These are phyloP conservation scores for Girardia tigrina DNA, from an alignment of 2,888 invertebrate species.

Conservation along the genomic window DNA sequence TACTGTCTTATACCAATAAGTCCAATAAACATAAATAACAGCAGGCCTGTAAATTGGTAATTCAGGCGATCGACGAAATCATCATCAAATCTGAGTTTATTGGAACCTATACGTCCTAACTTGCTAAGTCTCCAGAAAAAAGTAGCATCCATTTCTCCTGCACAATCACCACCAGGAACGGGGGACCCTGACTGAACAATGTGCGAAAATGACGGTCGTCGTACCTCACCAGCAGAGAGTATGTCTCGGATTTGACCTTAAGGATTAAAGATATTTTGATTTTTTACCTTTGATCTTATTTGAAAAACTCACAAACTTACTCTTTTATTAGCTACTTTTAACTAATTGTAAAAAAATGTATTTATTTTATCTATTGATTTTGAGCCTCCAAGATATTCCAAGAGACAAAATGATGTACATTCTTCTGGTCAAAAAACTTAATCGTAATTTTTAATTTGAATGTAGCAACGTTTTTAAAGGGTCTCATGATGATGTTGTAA, in stretches of 20 bases:
- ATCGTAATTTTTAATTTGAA: too few species aligned
- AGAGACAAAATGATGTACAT: too few species aligned
- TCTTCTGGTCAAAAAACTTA: too few species aligned
- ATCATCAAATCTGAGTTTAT: slow-evolving; percentile 36
- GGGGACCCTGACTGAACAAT: slow-evolving; percentile 20
- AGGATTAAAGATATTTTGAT: too few species aligned
- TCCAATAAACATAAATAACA: slow-evolving; percentile 37
- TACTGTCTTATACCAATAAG: slow-evolving; percentile 37
- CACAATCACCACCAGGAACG: neutral
- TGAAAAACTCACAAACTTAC: too few species aligned
- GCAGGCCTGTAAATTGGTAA: slow-evolving; percentile 36
- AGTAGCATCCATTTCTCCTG: slow-evolving; percentile 36
- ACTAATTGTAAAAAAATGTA: too few species aligned
- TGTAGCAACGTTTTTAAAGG: too few species aligned
- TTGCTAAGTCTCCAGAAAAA: slow-evolving; percentile 37
- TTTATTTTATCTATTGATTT: too few species aligned
- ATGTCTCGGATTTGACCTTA: slow-evolving; percentile 30
- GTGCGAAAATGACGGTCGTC: slow-evolving; percentile 23
- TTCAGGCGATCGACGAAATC: slow-evolving; percentile 36
- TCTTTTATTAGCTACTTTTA: too few species aligned
- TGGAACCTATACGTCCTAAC: slow-evolving; percentile 36
- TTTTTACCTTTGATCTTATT: too few species aligned
- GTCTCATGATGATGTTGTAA: too few species aligned
- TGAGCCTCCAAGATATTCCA: too few species aligned
- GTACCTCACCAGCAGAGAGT: slow-evolving; percentile 24